These are phyloP conservation scores for Stegostoma tigrinum DNA, from an alignment of 2,113 vertebrate genomes.

Conservation along the genomic window DNA sequence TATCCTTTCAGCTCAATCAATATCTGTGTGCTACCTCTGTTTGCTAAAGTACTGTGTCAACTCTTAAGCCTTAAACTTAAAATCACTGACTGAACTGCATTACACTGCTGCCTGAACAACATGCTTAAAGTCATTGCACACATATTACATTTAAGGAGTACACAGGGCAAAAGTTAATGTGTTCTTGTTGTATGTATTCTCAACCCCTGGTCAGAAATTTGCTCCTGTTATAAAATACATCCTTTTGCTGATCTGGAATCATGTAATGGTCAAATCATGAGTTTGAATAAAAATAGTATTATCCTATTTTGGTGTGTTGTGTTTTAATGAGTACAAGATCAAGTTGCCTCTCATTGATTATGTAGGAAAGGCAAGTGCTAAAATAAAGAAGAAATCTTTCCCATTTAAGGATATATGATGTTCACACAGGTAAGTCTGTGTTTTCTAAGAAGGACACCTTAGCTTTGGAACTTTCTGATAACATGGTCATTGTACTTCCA, in stretches of 20 bases:
- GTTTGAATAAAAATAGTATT: background rate
- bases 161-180: background rate
- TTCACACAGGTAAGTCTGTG: background rate
- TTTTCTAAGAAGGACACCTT: background rate
- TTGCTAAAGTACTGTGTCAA: background rate
- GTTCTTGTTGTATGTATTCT: background rate
- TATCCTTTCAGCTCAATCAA: background rate
- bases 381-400: background rate
- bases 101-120: background rate
- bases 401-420: background rate
- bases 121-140: background rate
- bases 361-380: background rate
- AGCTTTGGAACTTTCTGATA: background rate
- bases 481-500: background rate
- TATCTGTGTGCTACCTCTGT: background rate
- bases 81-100: background rate
- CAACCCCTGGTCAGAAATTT: background rate
- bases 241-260: background rate
- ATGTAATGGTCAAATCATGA: background rate
- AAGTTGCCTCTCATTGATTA: background rate
- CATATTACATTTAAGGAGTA: background rate
- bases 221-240: background rate
- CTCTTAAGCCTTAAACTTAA: background rate
- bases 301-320: background rate
- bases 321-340: background rate